These are phyloP conservation scores for Cliona cf. orientalis DNA, from an alignment of 37 sponge, comb jelly and placozoan genomes.

Conservation along the genomic window DNA sequence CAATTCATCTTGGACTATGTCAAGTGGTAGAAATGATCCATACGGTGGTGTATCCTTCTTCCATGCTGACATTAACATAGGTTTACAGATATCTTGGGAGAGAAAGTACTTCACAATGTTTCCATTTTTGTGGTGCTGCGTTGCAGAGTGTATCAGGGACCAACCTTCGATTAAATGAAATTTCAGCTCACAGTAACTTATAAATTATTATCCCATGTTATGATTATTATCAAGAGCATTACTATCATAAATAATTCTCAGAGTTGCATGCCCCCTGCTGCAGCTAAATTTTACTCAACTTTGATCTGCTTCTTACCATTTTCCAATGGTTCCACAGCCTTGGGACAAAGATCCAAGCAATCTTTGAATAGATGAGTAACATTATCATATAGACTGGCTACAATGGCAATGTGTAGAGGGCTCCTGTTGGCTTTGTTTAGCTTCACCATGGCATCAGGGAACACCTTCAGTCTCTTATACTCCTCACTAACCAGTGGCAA, in stretches of 20 bases:
- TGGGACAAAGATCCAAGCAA: constrained; percentile 22
- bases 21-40: background rate
- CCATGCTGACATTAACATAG: constrained; percentile 27
- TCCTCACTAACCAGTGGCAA: constrained; percentile 25
- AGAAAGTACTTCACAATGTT: constrained; percentile 45
- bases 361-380: constrained; percentile 30
- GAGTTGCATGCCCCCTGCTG: too few species aligned
- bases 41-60: background rate
- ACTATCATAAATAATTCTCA: too few species aligned
- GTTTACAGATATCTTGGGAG: constrained; percentile 31
- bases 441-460: constrained; percentile 8
- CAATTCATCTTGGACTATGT: background rate
- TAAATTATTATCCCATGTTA: too few species aligned
- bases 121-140: background rate
- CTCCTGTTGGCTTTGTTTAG: background rate
- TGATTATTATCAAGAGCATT: too few species aligned
- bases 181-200: too few species aligned
- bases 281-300: too few species aligned
- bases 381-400: constrained; percentile 6
- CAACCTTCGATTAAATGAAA: too few species aligned
- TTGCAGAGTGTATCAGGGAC: constrained; percentile 44
- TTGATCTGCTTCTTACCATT: too few species aligned
- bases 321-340: constrained; percentile 20
- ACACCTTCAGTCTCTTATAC: constrained; percentile 33
- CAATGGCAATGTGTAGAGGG: constrained; percentile 26